Evolutionary conservation across 2,888 invertebrate species (phyloP), one percentile per base, ranked within the genome.

Genomic region (Cosmia pyralina): DNA sequence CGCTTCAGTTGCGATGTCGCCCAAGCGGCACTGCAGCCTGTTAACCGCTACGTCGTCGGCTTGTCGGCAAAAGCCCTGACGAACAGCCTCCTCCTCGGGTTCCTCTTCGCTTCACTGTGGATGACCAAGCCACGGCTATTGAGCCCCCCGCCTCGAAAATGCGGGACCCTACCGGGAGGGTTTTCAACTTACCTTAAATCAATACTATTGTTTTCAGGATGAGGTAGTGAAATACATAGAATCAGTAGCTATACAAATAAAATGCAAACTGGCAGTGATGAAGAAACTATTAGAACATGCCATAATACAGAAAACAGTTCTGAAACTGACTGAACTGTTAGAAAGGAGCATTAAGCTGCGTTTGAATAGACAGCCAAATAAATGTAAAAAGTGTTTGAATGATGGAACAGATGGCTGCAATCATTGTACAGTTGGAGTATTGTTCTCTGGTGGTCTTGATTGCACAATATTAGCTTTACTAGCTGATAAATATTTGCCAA

Each of bases 391-490:
- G 66, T 98, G 98, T 89, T 90, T 97, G 53, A 86, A 85, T 79
- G 85, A 88, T 69, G 77, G 69, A 41, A 64, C 55, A 41, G 58
- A 46, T 38, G 50, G 17, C 5, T 97, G 97, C 87, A 82, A 84
- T 60, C 98, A 98, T 93, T 96, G 97, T 46, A 97, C 97, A 90
- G 95, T 98, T 50, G 98, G 98, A 59, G 96, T 99, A 72, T 95
- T 99, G 83, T 99, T 99, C 96, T 99, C 99, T 80, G 99, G 99
- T 57, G 99, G 99, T 22, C 96, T 99, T 55, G 99, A 99, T 94
- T 99, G 99, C 76, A 97, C 99, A n/a, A 97, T 99, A 85, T 93
- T 99, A 83, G 98, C 99, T 46, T 96, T 97, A 63, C 90, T 99
- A 63, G 97, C 98, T 11, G 97, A 98, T 90, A 97, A 97, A 94